phyloP scores from a whole-genome alignment of 1,140 invertebrate species.

The Copidosoma floridanum region DNA sequence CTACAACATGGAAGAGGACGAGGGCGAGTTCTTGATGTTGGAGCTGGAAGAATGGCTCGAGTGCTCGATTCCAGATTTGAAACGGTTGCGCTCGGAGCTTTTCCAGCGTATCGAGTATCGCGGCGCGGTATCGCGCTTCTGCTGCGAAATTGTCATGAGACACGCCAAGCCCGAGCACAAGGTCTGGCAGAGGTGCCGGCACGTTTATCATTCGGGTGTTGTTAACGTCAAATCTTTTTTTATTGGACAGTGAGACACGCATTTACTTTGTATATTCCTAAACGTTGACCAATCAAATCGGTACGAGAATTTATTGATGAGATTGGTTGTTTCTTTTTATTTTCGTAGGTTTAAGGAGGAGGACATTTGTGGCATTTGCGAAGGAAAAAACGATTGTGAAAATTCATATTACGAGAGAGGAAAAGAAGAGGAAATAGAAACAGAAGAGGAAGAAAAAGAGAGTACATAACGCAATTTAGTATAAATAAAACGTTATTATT shows the following conservation, averaged over 20 bases:
- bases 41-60: conserved; percentile 27
- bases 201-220: conserved; percentile 38
- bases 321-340: neutral
- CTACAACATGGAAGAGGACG: conserved; percentile 64
- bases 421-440: too few relatives aligned
- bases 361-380: conserved; percentile 7
- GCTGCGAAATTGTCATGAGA: conserved; percentile 57
- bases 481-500: conserved; percentile 17
- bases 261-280: neutral
- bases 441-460: too few relatives aligned
- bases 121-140: conserved; percentile 56
- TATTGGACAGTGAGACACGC: neutral
- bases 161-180: conserved; percentile 35
- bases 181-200: conserved; percentile 37
- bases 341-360: neutral
- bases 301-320: neutral
- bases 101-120: conserved; percentile 57
- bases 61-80: conserved; percentile 46
- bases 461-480: neutral
- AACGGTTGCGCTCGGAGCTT: conserved; percentile 50
- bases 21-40: conserved; percentile 28
- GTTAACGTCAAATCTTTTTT: conserved; percentile 21
- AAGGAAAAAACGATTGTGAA: neutral
- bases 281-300: too few relatives aligned
- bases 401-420: neutral